phyloP scores from a whole-genome alignment of 2,797 vertebrate genomes.

The Melanotaenia parkinsoni region DNA sequence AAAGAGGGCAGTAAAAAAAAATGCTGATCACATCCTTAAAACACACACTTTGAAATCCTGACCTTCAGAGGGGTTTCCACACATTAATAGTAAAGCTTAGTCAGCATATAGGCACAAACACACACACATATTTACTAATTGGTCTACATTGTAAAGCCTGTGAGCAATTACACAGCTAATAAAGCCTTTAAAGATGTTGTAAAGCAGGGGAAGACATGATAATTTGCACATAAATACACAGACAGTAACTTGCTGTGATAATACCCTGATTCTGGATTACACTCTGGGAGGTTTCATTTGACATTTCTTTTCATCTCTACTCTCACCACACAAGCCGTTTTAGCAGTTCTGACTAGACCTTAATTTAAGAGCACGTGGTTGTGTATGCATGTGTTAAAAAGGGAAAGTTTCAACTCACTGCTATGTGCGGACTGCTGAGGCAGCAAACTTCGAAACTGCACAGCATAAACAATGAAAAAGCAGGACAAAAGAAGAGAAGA shows the following conservation, averaged over 20 bases:
- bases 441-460: slow-evolving; percentile 34
- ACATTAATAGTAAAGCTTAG: slow-evolving; percentile 6
- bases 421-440: slow-evolving; percentile 47
- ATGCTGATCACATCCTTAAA: not conserved
- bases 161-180: slow-evolving; percentile 37
- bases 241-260: slow-evolving; percentile 12
- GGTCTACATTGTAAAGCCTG: slow-evolving; percentile 29
- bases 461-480: slow-evolving; percentile 28
- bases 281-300: slow-evolving; percentile 13
- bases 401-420: slow-evolving; percentile 24
- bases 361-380: slow-evolving; percentile 18
- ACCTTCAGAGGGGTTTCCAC: slow-evolving; percentile 30
- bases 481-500: slow-evolving; percentile 47
- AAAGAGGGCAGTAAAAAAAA: not conserved
- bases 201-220: slow-evolving; percentile 8
- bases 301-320: slow-evolving; percentile 22
- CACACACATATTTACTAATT: slow-evolving; percentile 18
- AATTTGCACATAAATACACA: slow-evolving; percentile 12
- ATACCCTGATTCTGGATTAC: slow-evolving; percentile 5
- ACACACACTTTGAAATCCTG: slow-evolving; percentile 10
- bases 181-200: slow-evolving; percentile 30
- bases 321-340: slow-evolving; percentile 10
- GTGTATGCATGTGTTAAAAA: slow-evolving; percentile 1
- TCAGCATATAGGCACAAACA: slow-evolving; percentile 25
- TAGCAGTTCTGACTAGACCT: slow-evolving; percentile 11